Base-by-base conservation (phyloP, 1,140 invertebrate genomes). In the Procambarus virginalis region DNA sequence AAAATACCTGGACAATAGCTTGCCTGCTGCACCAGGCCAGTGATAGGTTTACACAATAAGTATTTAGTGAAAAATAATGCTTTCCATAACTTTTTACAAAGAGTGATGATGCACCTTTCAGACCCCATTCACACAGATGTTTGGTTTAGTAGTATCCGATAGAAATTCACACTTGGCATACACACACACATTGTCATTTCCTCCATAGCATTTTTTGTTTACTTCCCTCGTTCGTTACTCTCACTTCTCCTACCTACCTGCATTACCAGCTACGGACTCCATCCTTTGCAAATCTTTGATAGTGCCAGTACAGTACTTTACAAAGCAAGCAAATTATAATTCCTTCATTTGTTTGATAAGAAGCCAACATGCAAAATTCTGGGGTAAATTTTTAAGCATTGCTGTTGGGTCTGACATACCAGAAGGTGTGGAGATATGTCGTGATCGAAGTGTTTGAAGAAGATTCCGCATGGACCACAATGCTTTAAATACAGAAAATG, bases 381-480 rank as follows among this genome's bases (percentile, higher is more conserved):
- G 34, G 79, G 68, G 68, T n/a, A 73, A 73, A 73, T 73, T 73
- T 68, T 34, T 45, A 81, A 81, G 79, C 79, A 60, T 22, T 60
- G 68, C 34, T 49, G 48, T 20, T 70, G 22, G 20, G 81, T 49
- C 34, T 73, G 34, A 84, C 81, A 84, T 84, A 84, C 81, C 81
- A 84, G 81, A 22, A 51, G 14, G 76, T 48, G 46, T n/a, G 81
- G 81, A 73, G 68, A 73, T 60, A 22, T 84, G 81, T n/a, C 60
- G 81, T 70, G 81, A 84, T 64, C 48, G 81, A 68, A 64, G 81
- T 20, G 60, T 84, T 68, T 84, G 81, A 20, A 84, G 81, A 73
- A 84, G 81, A 73, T 84, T 84, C 81, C 81, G 60, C 81, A 84
- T 84, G 81, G 81, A 84, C 81, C 81, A 84, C 81, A 84, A 84